Evolutionary conservation across 92 coral and sea anemone species (phyloP).

Genomic region (Zoanthus sociatus): DNA sequence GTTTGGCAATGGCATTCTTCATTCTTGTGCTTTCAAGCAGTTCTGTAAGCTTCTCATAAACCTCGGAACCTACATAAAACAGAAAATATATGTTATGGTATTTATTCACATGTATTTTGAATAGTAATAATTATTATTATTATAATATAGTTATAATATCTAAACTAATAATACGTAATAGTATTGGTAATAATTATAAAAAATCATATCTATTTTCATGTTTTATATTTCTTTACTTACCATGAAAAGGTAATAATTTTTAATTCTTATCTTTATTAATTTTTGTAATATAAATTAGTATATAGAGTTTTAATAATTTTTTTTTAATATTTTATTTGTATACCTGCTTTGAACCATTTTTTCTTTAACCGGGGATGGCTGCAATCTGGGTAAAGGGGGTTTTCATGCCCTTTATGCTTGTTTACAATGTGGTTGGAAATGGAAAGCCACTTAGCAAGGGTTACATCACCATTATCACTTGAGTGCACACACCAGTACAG

Average conservation of each 20-base stretch:
- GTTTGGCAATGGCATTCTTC: constrained; percentile 33
- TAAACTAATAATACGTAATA: not conserved
- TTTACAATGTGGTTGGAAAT: constrained; percentile 47
- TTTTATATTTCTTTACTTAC: not conserved
- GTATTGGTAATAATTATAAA: not conserved
- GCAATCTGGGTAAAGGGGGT: constrained; percentile 48
- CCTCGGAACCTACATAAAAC: constrained; percentile 36
- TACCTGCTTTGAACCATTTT: constrained; percentile 64
- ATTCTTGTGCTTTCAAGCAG: constrained; percentile 48
- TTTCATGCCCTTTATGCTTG: constrained; percentile 49
- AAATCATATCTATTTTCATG: not conserved
- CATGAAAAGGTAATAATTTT: not conserved
- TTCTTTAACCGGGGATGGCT: constrained; percentile 40
- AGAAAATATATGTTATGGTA: not conserved
- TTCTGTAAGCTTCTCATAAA: constrained; percentile 44
- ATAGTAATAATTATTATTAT: not conserved
- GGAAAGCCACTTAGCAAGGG: constrained; percentile 61
- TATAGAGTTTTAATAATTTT: not conserved
- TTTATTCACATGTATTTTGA: constrained; percentile 8
- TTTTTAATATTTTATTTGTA: not conserved
- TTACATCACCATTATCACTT: constrained; percentile 51
- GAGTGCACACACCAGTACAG: constrained; percentile 59
- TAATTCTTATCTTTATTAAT: not conserved
- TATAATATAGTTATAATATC: not conserved
- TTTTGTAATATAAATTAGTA: not conserved